Base-by-base conservation (phyloP, 2,797 vertebrate species). In the Zalophus californianus region DNA sequence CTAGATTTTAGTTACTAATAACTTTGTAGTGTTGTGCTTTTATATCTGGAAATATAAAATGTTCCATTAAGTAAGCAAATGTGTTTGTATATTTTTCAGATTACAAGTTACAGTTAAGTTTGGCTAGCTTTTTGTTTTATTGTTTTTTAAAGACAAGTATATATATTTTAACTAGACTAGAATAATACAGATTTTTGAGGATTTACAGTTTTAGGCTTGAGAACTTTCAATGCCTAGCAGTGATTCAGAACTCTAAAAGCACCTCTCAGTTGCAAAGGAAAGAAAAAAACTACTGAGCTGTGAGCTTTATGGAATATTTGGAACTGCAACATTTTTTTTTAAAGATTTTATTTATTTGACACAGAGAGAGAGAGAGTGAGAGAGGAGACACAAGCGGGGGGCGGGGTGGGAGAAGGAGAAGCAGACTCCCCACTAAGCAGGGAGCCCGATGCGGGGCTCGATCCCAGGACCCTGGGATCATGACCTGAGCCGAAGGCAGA, bases 31-130 rank as follows among this genome's bases (percentile, higher is more conserved):
- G 4, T 78, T 91, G 44, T 75, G 52, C 48, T 72, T 91, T 89
- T 68, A 70, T 95, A 56, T 86, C 64, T 95, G 78, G 35, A 93
- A 88, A 70, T 94, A 90, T 35, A 90, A 93, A 97, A 93, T 93
- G 20, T 97, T 95, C 60, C 70, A 68, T 66, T 95, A 86, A 94
- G 54, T 90, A 85, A 60, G 35, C 48, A 82, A 4, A 13, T 95
- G 1, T 96, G 38, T 35, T 23, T 95, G 10, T 93, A 12, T 95
- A 78, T 86, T 92, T 97, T 97, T 92, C 70, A 93, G 27, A 80
- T 88, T 85, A 54, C 29, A 64, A 35, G 7, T 93, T 91, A 77
- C 18, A 85, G 18, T 80, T 68, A 94, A 93, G 41, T 96, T 96
- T 93, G 83, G 32, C 77, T 90, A 52, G 48, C 62, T 64, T 90